Conservation (phyloP, 2,888 invertebrate genomes). For the Branchipolynoe longqiensis region DNA sequence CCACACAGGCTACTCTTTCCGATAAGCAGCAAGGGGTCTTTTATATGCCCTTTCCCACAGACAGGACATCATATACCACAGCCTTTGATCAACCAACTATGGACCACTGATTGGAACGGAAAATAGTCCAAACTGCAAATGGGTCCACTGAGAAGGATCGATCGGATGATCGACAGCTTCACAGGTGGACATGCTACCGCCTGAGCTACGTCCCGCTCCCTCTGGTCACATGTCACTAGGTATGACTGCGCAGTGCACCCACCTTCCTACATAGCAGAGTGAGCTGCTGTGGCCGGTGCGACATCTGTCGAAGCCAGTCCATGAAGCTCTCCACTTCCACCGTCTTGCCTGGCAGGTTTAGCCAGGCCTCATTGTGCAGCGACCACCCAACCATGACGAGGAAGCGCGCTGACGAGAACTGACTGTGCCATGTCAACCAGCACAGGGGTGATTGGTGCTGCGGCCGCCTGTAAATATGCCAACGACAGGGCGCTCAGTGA, state of each 20-base stretch:
- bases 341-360: slow-evolving; percentile 71
- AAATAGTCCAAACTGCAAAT: too few species aligned
- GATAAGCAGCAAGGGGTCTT: too few species aligned
- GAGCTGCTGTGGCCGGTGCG: slow-evolving; percentile 43
- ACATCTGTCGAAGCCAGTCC: slow-evolving; percentile 61
- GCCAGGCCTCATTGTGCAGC: slow-evolving; percentile 70
- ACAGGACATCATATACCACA: not conserved
- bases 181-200: too few species aligned
- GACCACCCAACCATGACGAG: slow-evolving; percentile 76
- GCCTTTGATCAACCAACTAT: not conserved
- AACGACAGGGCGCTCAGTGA: too few species aligned
- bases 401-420: slow-evolving; percentile 71
- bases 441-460: slow-evolving; percentile 72
- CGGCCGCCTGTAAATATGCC: slow-evolving; percentile 57
- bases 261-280: slow-evolving; percentile 34
- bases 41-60: too few species aligned
- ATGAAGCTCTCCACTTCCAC: slow-evolving; percentile 66
- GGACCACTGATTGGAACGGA: too few species aligned
- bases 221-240: too few species aligned
- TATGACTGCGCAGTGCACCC: too few species aligned
- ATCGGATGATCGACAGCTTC: too few species aligned
- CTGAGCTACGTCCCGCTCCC: too few species aligned
- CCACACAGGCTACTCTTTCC: too few species aligned
- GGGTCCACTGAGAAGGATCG: too few species aligned
- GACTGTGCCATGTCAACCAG: slow-evolving; percentile 74